Percentiles rank a stretch among this genome's conserved stretches.
Evolutionary conservation across 2,888 invertebrate species (phyloP).

Genomic region (Pediacus dermestoides): DNA sequence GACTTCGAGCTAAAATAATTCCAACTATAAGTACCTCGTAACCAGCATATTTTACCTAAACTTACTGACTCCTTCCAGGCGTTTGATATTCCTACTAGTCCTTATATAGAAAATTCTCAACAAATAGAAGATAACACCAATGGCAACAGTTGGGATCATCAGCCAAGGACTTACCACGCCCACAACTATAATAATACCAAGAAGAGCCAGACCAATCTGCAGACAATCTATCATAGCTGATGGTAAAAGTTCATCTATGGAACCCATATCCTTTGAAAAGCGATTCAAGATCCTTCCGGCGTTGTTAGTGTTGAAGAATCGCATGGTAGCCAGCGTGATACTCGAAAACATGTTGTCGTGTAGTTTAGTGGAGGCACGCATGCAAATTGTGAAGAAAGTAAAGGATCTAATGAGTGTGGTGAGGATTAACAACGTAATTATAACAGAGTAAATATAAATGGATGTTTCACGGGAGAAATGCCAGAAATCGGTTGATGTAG

Average conservation of each 20-base stretch:
- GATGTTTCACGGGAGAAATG: conserved; percentile 42
- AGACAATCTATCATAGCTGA: conserved; percentile 53
- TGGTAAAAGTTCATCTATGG: conserved; percentile 55
- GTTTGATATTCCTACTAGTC: conserved; percentile 72
- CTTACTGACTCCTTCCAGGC: conserved; percentile 68
- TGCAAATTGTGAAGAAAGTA: conserved; percentile 55
- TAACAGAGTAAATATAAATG: conserved; percentile 44
- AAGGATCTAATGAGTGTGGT: conserved; percentile 50
- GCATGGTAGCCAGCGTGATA: conserved; percentile 60
- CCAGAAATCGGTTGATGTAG: conserved; percentile 35
- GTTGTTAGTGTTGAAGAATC: conserved; percentile 67
- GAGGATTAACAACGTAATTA: conserved; percentile 49
- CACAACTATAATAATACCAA: conserved; percentile 71
- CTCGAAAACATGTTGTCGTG: conserved; percentile 54
- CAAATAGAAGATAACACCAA: conserved; percentile 62
- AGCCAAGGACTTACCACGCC: conserved; percentile 68
- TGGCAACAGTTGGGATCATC: conserved; percentile 60
- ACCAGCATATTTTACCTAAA: conserved; percentile 22
- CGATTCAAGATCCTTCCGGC: conserved; percentile 62
- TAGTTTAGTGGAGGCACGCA: conserved; percentile 54
- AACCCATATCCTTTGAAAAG: conserved; percentile 67
- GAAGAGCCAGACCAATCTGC: conserved; percentile 58
- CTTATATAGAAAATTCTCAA: conserved; percentile 65
- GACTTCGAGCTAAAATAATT: conserved; percentile 72
- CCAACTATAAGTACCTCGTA: neutral